A percentile compares a stretch with the other conserved stretches of the same genome.
Conservation (phyloP, 1,140 invertebrate genomes). For the Drosophila gunungcola region DNA sequence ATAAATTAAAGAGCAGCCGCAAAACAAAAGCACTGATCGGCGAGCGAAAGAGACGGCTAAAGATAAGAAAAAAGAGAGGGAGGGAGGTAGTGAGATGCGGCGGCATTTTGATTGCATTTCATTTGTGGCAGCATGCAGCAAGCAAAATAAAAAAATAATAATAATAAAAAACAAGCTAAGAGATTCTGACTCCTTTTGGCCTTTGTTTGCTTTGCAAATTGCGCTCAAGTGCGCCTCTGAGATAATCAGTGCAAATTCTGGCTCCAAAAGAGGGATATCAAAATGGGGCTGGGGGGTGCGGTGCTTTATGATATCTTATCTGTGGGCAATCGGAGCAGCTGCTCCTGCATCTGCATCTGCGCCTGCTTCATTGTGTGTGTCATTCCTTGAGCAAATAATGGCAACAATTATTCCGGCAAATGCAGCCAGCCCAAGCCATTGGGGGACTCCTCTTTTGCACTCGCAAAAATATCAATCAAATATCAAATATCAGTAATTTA, state of each 20-base stretch:
- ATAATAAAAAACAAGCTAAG: neutral
- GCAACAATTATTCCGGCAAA: conserved; percentile 70
- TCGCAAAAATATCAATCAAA: conserved; percentile 1
- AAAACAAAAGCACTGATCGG: conserved; percentile 59
- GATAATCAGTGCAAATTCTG: conserved; percentile 24
- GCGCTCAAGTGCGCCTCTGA: conserved; percentile 42
- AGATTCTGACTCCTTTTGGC: conserved; percentile 45
- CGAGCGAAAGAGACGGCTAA: conserved; percentile 1
- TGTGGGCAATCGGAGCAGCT: conserved; percentile 51
- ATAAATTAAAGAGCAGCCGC: conserved; percentile 78
- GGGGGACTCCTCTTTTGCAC: conserved; percentile 26
- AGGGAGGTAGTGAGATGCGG: conserved; percentile 18
- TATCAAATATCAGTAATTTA: too few species aligned
- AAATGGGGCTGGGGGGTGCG: neutral
- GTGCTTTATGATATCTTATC: conserved; percentile 73
- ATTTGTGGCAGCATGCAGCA: conserved; percentile 48
- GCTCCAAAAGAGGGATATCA: neutral
- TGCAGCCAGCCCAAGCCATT: conserved; percentile 34
- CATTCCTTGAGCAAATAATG: conserved; percentile 82
- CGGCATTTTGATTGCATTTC: conserved; percentile 78
- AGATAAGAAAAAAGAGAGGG: conserved; percentile 1
- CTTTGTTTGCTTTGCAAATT: conserved; percentile 80
- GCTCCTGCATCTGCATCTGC: conserved; percentile 36
- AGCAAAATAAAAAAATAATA: neutral
- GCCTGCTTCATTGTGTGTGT: conserved; percentile 38